These are phyloP conservation scores for Quadroppia sp. DNA, from an alignment of 2,888 invertebrate species.

Conservation along the genomic window DNA sequence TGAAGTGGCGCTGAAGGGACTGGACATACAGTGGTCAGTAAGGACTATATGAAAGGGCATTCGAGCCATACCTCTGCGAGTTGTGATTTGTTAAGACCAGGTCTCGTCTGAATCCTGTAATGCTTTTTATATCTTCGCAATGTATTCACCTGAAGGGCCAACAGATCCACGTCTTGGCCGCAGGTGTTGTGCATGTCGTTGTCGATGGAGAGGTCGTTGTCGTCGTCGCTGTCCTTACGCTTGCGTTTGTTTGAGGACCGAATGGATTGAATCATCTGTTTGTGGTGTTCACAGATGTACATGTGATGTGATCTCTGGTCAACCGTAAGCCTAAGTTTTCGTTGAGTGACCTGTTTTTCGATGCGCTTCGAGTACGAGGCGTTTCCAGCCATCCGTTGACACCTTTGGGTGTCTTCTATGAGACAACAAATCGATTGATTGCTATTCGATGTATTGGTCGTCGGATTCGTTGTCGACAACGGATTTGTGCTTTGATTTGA, in stretches of 20 bases:
- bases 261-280: slow-evolving; percentile 81
- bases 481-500: background rate
- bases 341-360: slow-evolving; percentile 75
- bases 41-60: background rate
- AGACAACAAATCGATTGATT: slow-evolving; percentile 69
- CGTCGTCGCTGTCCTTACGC: slow-evolving; percentile 85
- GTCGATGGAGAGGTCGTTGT: slow-evolving; percentile 74
- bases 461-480: background rate
- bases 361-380: slow-evolving; percentile 95
- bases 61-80: slow-evolving; percentile 76
- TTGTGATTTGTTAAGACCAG: slow-evolving; percentile 90
- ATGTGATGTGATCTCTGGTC: slow-evolving; percentile 68
- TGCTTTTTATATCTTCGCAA: slow-evolving; percentile 86
- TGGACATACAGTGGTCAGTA: slow-evolving; percentile 52
- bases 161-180: slow-evolving; percentile 65
- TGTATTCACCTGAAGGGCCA: slow-evolving; percentile 88
- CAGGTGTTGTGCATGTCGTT: slow-evolving; percentile 61
- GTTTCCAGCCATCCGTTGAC: slow-evolving; percentile 81
- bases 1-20: slow-evolving; percentile 91
- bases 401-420: slow-evolving; percentile 73
- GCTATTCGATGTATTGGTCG: background rate
- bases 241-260: slow-evolving; percentile 67
- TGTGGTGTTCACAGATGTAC: slow-evolving; percentile 95
- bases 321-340: slow-evolving; percentile 38
- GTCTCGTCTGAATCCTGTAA: slow-evolving; percentile 83